Conservation (phyloP, 2,113 vertebrate genomes). For the Ahaetulla prasina region DNA sequence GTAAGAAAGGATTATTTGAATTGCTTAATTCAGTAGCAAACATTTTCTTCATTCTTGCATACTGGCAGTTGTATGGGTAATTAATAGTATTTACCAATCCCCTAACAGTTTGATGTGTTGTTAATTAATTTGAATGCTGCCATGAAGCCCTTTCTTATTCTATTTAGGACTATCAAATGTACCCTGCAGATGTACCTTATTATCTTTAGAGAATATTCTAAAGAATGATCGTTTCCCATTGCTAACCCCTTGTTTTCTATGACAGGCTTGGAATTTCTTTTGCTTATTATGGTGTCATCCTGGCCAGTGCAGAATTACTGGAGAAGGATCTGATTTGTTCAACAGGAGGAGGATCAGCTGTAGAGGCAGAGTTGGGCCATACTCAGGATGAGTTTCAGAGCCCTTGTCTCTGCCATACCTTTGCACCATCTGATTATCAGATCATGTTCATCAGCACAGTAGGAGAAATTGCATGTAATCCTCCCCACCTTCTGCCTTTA, state of each 20-base stretch:
- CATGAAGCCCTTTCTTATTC: not conserved
- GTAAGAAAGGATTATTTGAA: not conserved
- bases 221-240: accelerated
- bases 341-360: conserved; percentile 5
- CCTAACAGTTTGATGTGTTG: too few relatives aligned
- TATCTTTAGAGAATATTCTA: not conserved
- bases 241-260: accelerated
- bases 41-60: not conserved
- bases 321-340: conserved; percentile 83
- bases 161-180: accelerated
- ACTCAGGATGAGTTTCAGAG: conserved; percentile 58
- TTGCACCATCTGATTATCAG: conserved; percentile 76
- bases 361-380: not conserved
- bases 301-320: conserved; percentile 87
- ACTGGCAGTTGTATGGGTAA: not conserved
- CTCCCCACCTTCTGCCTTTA: not conserved
- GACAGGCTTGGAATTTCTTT: conserved; percentile 91
- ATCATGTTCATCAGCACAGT: conserved; percentile 89
- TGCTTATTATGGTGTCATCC: conserved; percentile 85
- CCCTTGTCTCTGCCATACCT: conserved; percentile 81
- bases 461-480: conserved; percentile 83
- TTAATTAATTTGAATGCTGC: not conserved
- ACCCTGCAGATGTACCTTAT: not conserved
- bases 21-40: not conserved
- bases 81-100: not conserved